Evolutionary conservation across 37 sponge, comb jelly and placozoan species (phyloP).

Genomic region (Halisarca cf. caerulea): DNA sequence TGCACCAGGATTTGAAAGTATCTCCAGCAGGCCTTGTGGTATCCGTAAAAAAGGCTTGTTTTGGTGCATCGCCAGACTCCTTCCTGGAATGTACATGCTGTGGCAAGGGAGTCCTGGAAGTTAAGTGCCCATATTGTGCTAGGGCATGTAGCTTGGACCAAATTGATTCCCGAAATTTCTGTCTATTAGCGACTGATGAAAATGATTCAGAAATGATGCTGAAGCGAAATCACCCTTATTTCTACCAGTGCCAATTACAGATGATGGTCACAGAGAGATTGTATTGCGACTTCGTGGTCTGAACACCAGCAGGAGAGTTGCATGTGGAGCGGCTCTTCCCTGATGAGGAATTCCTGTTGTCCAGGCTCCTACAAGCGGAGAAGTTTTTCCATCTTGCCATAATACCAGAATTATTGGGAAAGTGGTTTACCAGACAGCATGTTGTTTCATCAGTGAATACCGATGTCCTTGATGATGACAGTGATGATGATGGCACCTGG

Average conservation of each 20-base stretch:
- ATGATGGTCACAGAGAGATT: not conserved
- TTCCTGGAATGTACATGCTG: slow-evolving; percentile 33
- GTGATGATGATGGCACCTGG: slow-evolving; percentile 13
- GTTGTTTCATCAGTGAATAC: not conserved
- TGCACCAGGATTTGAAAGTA: not conserved
- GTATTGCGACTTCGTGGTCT: slow-evolving; percentile 32
- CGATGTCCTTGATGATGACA: not conserved
- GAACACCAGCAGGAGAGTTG: not conserved
- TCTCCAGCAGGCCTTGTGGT: slow-evolving; percentile 19
- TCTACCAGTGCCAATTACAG: slow-evolving; percentile 7
- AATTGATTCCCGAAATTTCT: not conserved
- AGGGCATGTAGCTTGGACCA: not conserved
- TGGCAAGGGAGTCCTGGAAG: slow-evolving; percentile 20
- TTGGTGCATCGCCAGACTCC: not conserved
- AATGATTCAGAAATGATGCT: not conserved
- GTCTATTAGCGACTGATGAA: not conserved
- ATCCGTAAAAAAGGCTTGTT: not conserved
- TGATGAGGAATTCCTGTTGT: not conserved
- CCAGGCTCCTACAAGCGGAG: not conserved
- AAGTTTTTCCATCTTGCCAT: not conserved
- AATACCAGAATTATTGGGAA: slow-evolving; percentile 12
- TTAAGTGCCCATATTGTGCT: slow-evolving; percentile 6
- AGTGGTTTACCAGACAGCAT: slow-evolving; percentile 13
- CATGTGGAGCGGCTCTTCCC: slow-evolving; percentile 8
- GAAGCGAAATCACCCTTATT: not conserved